Base-by-base conservation (phyloP, 2,113 vertebrate genomes). In the Platichthys flesus region DNA sequence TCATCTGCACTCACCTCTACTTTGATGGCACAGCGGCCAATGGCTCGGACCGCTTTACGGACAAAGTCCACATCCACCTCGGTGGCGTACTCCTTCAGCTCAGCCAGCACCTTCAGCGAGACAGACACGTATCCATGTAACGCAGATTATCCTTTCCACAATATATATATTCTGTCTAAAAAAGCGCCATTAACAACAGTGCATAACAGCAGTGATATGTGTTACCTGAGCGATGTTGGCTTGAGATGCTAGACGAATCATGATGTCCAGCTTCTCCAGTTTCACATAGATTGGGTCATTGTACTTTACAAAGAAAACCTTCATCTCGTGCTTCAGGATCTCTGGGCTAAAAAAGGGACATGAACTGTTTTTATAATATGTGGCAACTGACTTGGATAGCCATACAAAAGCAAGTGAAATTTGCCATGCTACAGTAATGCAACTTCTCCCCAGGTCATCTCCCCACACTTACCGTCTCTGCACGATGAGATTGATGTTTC, bases 251-350 rank as follows among this genome's bases (percentile, higher is more conserved):
- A 99, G 90, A 54, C 98, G 97, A 89, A 99, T 99, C 97, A 99
- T 99, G 88, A 99, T 99, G 91, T 99, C 98, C 91, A 99, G 93
- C 67, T 99, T 99, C 92, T 99, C 97, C 90, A 99, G 94, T 85
- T 99, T 99, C 90, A 99, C 97, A 0, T 99, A 99, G 84, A 99
- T 99, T 9, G 98, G 98, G 89, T 99, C 98, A 0, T 99, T 99
- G 91, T 99, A 99, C 88, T 99, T 99, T n/a, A 99, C 98, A 42
- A 99, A 99, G 86, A 99, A 99, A 70, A 99, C 98, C 85, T 99
- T 99, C 97, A 99, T 99, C 93, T 99, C 98, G 0, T 99, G 97
- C 89, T 99, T 99, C 84, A 99, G 93, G 84, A 99, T 97, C 92
- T 99, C 98, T 0, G 97, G 97, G 69, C 98, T 99, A 78, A 57